Percentiles rank a stretch among this genome's conserved stretches.
Evolutionary conservation across 2,113 vertebrate species (phyloP).

Genomic region (Loxodonta africana): DNA sequence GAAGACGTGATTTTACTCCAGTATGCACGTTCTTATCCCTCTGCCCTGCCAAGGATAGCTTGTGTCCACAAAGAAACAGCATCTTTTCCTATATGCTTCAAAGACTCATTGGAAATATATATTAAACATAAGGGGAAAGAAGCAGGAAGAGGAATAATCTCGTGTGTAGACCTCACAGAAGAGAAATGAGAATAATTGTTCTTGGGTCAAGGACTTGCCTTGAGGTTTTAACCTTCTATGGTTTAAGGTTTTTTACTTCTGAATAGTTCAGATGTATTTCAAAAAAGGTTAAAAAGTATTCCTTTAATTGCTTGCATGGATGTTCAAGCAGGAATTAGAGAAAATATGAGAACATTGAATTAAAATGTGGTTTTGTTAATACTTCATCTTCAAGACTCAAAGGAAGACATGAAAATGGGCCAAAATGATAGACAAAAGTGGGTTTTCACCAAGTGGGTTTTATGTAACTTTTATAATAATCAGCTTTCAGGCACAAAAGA

Average conservation of each 20-base stretch:
- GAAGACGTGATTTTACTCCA: not conserved
- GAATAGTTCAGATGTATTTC: slow-evolving; percentile 45
- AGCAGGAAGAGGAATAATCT: not conserved
- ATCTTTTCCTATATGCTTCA: not conserved
- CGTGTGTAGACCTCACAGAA: not conserved
- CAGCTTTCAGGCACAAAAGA: not conserved
- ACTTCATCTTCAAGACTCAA: slow-evolving; percentile 36
- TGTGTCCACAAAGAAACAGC: not conserved
- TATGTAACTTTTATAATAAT: not conserved
- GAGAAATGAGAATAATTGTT: slow-evolving; percentile 52
- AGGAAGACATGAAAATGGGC: not conserved
- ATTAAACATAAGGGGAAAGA: slow-evolving; percentile 22
- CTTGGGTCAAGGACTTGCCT: slow-evolving; percentile 47
- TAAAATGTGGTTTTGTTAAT: slow-evolving; percentile 22
- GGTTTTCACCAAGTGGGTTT: not conserved
- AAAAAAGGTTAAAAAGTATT: slow-evolving; percentile 51
- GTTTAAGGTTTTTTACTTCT: slow-evolving; percentile 48
- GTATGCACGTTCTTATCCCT: too few species aligned
- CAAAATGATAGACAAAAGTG: slow-evolving; percentile 37
- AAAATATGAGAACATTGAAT: slow-evolving; percentile 35
- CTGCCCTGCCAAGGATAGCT: not conserved
- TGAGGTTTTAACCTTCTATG: slow-evolving; percentile 23
- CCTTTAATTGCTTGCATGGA: slow-evolving; percentile 47
- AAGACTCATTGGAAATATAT: not conserved
- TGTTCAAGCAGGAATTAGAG: slow-evolving; percentile 35